Evolutionary conservation across 2,888 invertebrate genomes (phyloP).

Genomic region (Andricus quercusramuli): DNA sequence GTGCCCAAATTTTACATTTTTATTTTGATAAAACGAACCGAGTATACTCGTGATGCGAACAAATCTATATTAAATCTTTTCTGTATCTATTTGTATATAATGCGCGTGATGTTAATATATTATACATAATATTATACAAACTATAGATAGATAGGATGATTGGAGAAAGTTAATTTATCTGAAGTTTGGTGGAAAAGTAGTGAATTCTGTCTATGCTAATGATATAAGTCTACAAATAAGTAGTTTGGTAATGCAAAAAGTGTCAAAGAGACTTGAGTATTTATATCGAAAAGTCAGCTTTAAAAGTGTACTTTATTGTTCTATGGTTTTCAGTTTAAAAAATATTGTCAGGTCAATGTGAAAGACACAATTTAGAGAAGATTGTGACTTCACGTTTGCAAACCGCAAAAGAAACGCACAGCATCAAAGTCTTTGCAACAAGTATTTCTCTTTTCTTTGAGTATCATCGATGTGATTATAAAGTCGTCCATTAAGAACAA

Average conservation of each 20-base stretch:
- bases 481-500: background rate
- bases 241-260: background rate
- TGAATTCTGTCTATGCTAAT: background rate
- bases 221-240: background rate
- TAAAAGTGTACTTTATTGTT: too few species aligned
- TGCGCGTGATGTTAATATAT: constrained; percentile 55
- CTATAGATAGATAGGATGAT: background rate
- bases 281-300: too few species aligned
- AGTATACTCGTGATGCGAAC: constrained; percentile 44
- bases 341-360: too few species aligned
- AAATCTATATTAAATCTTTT: constrained; percentile 54
- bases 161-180: background rate
- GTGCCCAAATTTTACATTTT: constrained; percentile 24
- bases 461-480: background rate
- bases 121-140: constrained; percentile 23
- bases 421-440: background rate
- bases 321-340: too few species aligned
- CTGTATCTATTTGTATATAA: constrained; percentile 68
- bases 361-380: too few species aligned
- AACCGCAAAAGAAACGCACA: background rate
- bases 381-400: background rate
- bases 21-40: constrained; percentile 34
- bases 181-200: background rate
- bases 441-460: background rate
- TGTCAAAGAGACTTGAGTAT: too few species aligned